A percentile compares a stretch with the other conserved stretches of the same genome.
Conservation (phyloP, 2,113 vertebrate genomes). For the Triplophysa tibetana region DNA sequence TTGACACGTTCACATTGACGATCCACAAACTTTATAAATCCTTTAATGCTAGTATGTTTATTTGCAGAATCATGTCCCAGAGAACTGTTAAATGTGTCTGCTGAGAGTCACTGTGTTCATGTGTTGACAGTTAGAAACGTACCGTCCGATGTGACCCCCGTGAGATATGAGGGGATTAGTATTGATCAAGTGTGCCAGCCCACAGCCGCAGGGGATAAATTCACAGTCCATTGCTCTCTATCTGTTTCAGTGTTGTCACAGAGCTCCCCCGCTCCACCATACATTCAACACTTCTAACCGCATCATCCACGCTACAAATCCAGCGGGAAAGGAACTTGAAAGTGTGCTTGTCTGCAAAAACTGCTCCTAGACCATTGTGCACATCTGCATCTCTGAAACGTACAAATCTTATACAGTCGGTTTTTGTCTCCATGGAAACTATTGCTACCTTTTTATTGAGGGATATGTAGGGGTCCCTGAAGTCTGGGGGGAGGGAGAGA, state of each 20-base stretch:
- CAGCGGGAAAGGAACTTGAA: background rate
- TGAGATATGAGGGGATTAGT: slow-evolving; percentile 52
- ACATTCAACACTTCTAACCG: slow-evolving; percentile 25
- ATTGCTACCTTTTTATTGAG: slow-evolving; percentile 18
- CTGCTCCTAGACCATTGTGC: slow-evolving; percentile 9
- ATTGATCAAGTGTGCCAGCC: slow-evolving; percentile 59
- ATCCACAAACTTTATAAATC: too few relatives aligned
- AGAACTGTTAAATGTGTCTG: slow-evolving; percentile 20
- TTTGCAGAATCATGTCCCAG: slow-evolving; percentile 11
- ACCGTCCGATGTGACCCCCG: slow-evolving; percentile 45
- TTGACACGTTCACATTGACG: too few relatives aligned
- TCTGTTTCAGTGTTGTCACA: slow-evolving; percentile 40
- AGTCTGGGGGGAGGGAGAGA: background rate
- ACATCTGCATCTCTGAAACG: slow-evolving; percentile 16
- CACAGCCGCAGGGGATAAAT: slow-evolving; percentile 48
- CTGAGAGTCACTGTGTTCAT: slow-evolving; percentile 10
- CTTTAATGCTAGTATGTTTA: background rate
- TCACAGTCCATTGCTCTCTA: slow-evolving; percentile 46
- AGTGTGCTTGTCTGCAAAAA: slow-evolving; percentile 27
- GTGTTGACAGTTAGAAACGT: slow-evolving; percentile 62
- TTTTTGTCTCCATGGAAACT: slow-evolving; percentile 48
- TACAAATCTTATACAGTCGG: slow-evolving; percentile 29
- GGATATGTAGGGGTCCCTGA: slow-evolving; percentile 2
- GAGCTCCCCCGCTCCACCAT: slow-evolving; percentile 9
- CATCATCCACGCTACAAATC: slow-evolving; percentile 43